Base-by-base conservation (phyloP, 2,113 vertebrate species). In the Glaucomys volans region DNA sequence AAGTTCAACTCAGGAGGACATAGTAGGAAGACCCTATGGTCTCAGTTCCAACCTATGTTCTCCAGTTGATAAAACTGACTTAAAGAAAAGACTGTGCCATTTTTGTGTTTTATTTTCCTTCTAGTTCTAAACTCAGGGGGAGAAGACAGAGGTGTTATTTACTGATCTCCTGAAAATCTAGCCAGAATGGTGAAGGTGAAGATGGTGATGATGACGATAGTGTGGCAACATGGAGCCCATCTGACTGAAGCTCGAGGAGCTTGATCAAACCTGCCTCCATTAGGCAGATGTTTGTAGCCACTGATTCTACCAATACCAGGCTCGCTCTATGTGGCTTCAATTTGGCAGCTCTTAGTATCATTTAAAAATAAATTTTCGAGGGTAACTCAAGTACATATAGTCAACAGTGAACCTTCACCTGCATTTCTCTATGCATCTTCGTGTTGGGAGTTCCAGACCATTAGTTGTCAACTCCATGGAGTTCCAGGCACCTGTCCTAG, bases 331-430 rank as follows among this genome's bases (percentile, higher is more conserved):
- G n/a, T 42, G n/a, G 26, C 81, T 97, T 96, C 42, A 57, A 2
- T 90, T 66, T 85, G 81, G 37, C 13, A 32, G 52, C 83, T 79
- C 24, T 93, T 44, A 66, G 54, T 24, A 47, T 30, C 54, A 35
- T 95, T 96, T 81, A 86, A 76, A 92, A 89, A 92, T 83, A 90
- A 16, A 91, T 82, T 83, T 79, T 42, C 66, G 52, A 54, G 74
- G 74, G 44, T 57, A 86, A 59, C 67, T 75, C 47, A 57, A 84
- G 40, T 18, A 42, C 8, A 67, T 40, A 50, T 20, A 80, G 71
- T 32, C 59, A 50, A 71, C 10, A 17, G 24, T 47, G 40, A 91
- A 57, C 24, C 64, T 87, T 90, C 75, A 71, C 74, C 52, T 80
- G 32, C 30, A 16, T 13, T 67, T 71, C 71, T 42, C 0, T 26